Evolutionary conservation across 1,140 invertebrate species (phyloP).

Genomic region (Drosophila nigromelanica): DNA sequence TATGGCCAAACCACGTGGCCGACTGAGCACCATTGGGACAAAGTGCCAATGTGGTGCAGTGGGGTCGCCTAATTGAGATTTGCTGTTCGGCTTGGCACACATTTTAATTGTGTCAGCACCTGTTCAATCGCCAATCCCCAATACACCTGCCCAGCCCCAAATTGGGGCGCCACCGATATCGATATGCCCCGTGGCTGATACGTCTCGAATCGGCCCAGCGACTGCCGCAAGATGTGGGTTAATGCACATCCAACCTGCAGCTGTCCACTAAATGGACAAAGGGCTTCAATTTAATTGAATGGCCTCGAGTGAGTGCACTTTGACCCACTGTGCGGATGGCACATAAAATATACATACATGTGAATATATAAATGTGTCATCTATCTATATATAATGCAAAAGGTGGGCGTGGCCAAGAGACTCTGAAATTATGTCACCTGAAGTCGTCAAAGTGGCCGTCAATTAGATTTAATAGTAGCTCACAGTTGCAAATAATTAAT

Average conservation of each 20-base stretch:
- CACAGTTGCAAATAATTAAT: neutral
- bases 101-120: conserved; percentile 52
- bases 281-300: conserved; percentile 16
- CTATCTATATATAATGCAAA: too few species aligned
- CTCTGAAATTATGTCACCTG: too few species aligned
- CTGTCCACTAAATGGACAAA: conserved; percentile 17
- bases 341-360: neutral
- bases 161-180: neutral
- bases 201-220: too few species aligned
- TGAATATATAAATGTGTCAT: too few species aligned
- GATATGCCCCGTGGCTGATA: neutral
- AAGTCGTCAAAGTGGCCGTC: neutral
- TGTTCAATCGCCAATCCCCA: conserved; percentile 21
- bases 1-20: conserved; percentile 26
- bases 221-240: conserved; percentile 34
- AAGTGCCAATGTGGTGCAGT: conserved; percentile 4
- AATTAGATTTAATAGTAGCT: conserved; percentile 6
- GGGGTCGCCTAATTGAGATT: conserved; percentile 52
- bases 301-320: neutral
- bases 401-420: neutral
- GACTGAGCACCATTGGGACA: neutral
- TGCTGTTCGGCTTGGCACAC: conserved; percentile 38
- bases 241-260: conserved; percentile 41
- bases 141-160: neutral
- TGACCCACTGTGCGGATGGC: neutral